Base-by-base conservation (phyloP, 2,113 vertebrate species). In the Catagonus wagneri region DNA sequence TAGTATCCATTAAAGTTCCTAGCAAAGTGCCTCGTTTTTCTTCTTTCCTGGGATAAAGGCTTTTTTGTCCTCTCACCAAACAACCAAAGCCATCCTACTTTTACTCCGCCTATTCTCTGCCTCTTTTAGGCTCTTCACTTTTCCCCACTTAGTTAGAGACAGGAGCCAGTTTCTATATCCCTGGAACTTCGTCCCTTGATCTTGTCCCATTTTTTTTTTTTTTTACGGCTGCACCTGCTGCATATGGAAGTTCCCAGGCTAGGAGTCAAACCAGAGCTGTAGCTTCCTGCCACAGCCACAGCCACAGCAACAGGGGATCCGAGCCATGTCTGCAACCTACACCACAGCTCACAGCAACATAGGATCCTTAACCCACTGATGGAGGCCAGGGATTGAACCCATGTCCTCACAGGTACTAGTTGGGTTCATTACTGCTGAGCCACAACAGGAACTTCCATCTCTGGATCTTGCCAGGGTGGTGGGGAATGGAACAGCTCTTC, bases 61-160 rank as follows among this genome's bases (percentile, higher is more conserved):
- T 78, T 83, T 34, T 60, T 32, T 54, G 69, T 58, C 61, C 13
- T 96, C 74, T 96, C 74, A 76, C 63, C 68, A 52, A 72, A 63
- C 52, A 79, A 63, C 27, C 50, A 22, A 9, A 22, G 19, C 54
- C 13, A 13, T 0, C 52, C 68, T 83, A 20, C n/a, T 66, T 80
- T 72, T 52, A 52, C 16, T 58, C 68, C 4, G 1, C 29, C 23
- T 60, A 8, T 34, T 95, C 36, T 81, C 27, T 15, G 19, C 34
- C 83, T 94, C 76, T 90, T 34, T 90, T 34, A 32, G 69, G 29
- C 13, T 71, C 60, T 78, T 61, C 71, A 44, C 22, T 32, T 34
- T 75, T 83, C 58, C 20, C 23, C 15, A 32, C 36, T 50, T 56
- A 61, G 86, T 50, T 56, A 61, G 86, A 94, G 44, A 90, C 74